Evolutionary conservation across 2,888 invertebrate genomes (phyloP).

Genomic region (Eremobia ochroleuca): DNA sequence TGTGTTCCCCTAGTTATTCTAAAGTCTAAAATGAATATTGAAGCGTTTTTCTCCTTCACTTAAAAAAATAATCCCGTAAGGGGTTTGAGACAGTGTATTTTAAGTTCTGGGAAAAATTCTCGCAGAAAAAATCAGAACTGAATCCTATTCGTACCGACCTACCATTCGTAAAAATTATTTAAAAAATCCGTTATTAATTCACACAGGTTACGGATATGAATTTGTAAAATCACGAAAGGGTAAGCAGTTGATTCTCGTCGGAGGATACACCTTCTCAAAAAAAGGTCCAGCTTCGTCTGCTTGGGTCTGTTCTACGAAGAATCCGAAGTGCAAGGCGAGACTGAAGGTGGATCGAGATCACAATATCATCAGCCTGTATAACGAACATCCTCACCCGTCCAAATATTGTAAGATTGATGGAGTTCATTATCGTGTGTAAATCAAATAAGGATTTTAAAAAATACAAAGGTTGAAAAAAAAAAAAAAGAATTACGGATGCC

Average conservation of each 20-base stretch:
- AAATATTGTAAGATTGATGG: slow-evolving; percentile 38
- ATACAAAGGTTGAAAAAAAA: slow-evolving; percentile 4
- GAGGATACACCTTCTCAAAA: slow-evolving; percentile 70
- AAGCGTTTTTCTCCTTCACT: background rate
- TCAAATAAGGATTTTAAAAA: background rate
- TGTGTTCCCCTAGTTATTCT: background rate
- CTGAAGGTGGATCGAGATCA: slow-evolving; percentile 40
- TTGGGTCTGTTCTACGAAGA: slow-evolving; percentile 67
- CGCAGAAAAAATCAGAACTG: no score
- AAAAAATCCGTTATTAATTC: background rate
- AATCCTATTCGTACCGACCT: no score
- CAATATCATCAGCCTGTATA: slow-evolving; percentile 30
- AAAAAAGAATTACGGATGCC: slow-evolving; percentile 17
- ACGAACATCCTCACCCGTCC: slow-evolving; percentile 55
- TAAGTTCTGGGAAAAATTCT: no score
- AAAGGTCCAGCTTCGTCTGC: background rate
- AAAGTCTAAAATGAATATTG: background rate
- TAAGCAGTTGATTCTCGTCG: slow-evolving; percentile 67
- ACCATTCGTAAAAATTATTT: no score
- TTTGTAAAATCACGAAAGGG: slow-evolving; percentile 59
- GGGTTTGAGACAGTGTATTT: background rate
- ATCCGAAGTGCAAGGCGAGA: slow-evolving; percentile 62
- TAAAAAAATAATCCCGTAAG: background rate
- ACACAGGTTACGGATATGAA: slow-evolving; percentile 45
- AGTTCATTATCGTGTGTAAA: slow-evolving; percentile 8